Percentiles rank a stretch among this genome's conserved stretches.
These are phyloP conservation scores for Holotrichia oblita DNA, from an alignment of 1,140 invertebrate species.

Conservation along the genomic window DNA sequence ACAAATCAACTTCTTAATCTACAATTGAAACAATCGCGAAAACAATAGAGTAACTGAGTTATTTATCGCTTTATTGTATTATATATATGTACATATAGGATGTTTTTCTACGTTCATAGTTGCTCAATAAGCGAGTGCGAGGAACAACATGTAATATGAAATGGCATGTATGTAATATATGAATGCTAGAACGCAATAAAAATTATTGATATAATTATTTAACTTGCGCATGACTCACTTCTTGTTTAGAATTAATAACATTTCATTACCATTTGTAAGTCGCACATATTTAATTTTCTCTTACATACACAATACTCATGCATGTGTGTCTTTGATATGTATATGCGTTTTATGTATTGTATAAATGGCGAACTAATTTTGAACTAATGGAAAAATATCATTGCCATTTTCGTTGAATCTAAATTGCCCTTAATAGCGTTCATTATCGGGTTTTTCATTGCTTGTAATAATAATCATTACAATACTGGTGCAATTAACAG, in stretches of 20 bases:
- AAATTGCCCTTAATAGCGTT: no score
- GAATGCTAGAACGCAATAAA: conserved; percentile 11
- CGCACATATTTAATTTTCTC: conserved; percentile 17
- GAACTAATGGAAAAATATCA: no score
- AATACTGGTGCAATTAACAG: no score
- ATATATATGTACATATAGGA: background rate
- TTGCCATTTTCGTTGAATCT: no score
- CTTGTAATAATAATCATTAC: no score
- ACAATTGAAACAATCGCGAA: conserved; percentile 4
- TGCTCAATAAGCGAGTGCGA: background rate
- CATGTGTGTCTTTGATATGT: no score
- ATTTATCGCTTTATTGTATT: conserved; percentile 23
- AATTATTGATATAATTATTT: conserved; percentile 34
- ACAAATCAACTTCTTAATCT: background rate
- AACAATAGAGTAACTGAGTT: background rate
- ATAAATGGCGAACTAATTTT: no score
- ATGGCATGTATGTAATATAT: background rate
- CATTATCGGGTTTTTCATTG: no score
- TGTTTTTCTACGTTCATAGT: background rate
- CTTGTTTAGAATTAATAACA: conserved; percentile 37
- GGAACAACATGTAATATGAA: background rate
- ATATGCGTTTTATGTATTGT: no score
- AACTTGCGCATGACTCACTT: conserved; percentile 10
- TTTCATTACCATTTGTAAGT: conserved; percentile 18
- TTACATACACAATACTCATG: background rate